phyloP scores from a whole-genome alignment of 2,888 invertebrate species.

The Malthinus flaveolus region DNA sequence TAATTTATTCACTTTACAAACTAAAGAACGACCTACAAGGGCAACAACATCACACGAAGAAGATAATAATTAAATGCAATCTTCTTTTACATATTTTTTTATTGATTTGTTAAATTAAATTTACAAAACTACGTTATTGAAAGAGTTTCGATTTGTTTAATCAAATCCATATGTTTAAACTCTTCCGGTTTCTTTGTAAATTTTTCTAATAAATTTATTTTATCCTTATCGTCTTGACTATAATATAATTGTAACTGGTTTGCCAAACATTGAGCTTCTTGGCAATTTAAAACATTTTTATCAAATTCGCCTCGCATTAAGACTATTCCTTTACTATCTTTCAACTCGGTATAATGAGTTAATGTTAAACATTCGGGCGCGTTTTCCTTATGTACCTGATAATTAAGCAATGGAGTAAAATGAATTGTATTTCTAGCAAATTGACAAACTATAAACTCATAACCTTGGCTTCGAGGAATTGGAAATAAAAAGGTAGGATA shows the following conservation, averaged over 20 bases:
- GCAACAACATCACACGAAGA: background rate
- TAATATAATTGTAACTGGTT: constrained; percentile 88
- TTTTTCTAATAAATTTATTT: constrained; percentile 64
- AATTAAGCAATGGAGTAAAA: constrained; percentile 83
- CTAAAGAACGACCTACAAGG: constrained; percentile 3
- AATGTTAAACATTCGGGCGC: constrained; percentile 85
- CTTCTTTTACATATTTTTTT: constrained; percentile 11
- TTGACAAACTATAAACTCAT: constrained; percentile 83
- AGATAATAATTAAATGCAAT: background rate
- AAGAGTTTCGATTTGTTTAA: constrained; percentile 72
- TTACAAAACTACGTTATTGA: constrained; percentile 45
- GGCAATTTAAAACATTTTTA: constrained; percentile 70
- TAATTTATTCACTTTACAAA: constrained; percentile 21
- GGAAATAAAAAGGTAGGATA: constrained; percentile 78
- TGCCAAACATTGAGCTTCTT: constrained; percentile 83
- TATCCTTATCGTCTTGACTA: constrained; percentile 64
- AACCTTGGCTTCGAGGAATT: constrained; percentile 79
- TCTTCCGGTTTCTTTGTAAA: constrained; percentile 73
- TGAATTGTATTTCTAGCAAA: constrained; percentile 73
- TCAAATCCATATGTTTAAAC: constrained; percentile 82
- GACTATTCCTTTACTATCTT: constrained; percentile 70
- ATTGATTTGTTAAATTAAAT: constrained; percentile 8
- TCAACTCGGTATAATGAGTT: constrained; percentile 76
- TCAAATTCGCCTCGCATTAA: constrained; percentile 88
- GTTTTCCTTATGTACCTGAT: constrained; percentile 86